Evolutionary conservation across 1,140 invertebrate species (phyloP), one percentile per base, ranked within the genome.

Genomic region (Lutraria rhynchaena): DNA sequence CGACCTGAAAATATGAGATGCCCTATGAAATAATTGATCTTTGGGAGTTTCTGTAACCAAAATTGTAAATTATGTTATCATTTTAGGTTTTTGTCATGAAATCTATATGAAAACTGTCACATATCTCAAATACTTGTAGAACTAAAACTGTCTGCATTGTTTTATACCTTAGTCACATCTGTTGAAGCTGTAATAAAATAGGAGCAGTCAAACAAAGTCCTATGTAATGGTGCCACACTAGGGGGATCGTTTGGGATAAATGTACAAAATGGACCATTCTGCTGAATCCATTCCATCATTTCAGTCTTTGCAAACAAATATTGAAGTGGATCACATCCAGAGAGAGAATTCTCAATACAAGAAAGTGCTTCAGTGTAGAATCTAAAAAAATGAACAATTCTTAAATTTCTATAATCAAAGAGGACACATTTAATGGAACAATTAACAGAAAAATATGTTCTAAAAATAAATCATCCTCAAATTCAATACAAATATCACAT

Each of bases 151-250:
- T n/a, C n/a, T n/a, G n/a, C n/a, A n/a, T n/a, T n/a, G n/a, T n/a
- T n/a, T n/a, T n/a, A n/a, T n/a, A n/a, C n/a, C 44, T 69, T 69
- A 15, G 65, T 46, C n/a, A 69, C 15, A n/a, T 69, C 65, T 29
- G 1, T 1, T 1, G 15, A 17, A 3, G 15, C 1, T 49, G 65
- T 44, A 17, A 69, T 44, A 22, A 3, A 19, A 1, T n/a, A 11
- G 4, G 44, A 49, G 31, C 65, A 69, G 31, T 31, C 7, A 33
- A 29, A 51, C 1, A 69, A 49, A 53, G 49, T 53, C 27, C 19
- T 24, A 41, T 51, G 1, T 22, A 69, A 24, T 49, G 17, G 41
- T 27, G 41, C 51, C 1, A 69, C 17, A 27, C 37, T 0, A 0
- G 44, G 0, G 31, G 65, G 65, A 35, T 29, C 41, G 19, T 31